A percentile compares a stretch with the other conserved stretches of the same genome.
These are phyloP conservation scores for Halichoeres trimaculatus DNA, from an alignment of 2,113 vertebrate genomes.

Conservation along the genomic window DNA sequence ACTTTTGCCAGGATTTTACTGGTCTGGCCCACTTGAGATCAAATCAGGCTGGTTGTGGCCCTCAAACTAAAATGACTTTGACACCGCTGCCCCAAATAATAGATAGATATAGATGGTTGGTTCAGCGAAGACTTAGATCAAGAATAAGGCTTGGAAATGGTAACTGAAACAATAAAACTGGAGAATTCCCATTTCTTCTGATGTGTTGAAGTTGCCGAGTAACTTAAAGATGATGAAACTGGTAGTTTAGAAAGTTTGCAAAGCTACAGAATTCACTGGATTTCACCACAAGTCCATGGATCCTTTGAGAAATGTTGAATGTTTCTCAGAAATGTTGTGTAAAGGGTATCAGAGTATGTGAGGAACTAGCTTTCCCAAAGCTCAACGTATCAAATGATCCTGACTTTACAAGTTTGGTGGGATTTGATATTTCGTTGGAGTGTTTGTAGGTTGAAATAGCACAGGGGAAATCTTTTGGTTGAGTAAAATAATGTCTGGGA, in stretches of 20 bases:
- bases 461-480: conserved; percentile 57
- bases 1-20: too few relatives aligned
- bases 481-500: conserved; percentile 22
- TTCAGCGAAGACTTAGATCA: too few relatives aligned
- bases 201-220: conserved; percentile 24
- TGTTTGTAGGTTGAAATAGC: conserved; percentile 75
- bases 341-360: conserved; percentile 52
- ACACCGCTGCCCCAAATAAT: too few relatives aligned
- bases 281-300: background rate
- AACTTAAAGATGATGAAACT: conserved; percentile 1
- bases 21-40: too few relatives aligned
- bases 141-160: too few relatives aligned
- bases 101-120: too few relatives aligned
- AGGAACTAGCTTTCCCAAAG: conserved; percentile 49
- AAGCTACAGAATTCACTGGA: background rate
- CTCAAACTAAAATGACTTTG: too few relatives aligned
- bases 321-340: conserved; percentile 38
- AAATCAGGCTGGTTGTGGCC: too few relatives aligned
- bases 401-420: conserved; percentile 39
- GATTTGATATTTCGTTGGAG: conserved; percentile 61
- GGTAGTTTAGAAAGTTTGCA: background rate
- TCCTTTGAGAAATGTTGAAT: conserved; percentile 4
- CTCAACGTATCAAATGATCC: conserved; percentile 64
- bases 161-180: too few relatives aligned
- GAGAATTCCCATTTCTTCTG: too few relatives aligned